Conservation (phyloP, 1,140 invertebrate genomes). For the Steinernema khuongi region DNA sequence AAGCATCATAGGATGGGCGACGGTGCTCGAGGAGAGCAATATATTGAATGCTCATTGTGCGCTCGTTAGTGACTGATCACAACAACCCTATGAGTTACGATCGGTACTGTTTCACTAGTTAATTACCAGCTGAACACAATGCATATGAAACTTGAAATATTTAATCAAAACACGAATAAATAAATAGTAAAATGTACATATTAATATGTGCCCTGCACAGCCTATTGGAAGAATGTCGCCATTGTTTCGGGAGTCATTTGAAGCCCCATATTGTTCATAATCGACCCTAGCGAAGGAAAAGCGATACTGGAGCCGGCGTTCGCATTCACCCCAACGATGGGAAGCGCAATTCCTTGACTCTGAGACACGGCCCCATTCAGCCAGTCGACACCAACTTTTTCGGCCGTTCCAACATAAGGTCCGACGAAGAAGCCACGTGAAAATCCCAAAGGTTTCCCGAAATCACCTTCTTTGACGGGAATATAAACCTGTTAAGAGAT, state of each 20-base stretch:
- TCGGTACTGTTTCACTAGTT: background rate
- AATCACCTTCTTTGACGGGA: slow-evolving; percentile 41
- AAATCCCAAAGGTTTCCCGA: slow-evolving; percentile 38
- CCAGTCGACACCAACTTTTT: slow-evolving; percentile 44
- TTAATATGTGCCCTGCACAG: background rate
- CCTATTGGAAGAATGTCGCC: background rate
- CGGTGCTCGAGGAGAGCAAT: background rate
- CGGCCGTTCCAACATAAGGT: slow-evolving; percentile 39
- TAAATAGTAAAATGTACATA: background rate
- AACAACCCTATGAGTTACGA: background rate
- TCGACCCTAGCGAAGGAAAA: slow-evolving; percentile 35
- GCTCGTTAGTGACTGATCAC: background rate
- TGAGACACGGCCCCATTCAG: slow-evolving; percentile 38
- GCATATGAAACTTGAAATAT: background rate
- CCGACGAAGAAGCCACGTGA: slow-evolving; percentile 44
- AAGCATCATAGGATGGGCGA: background rate
- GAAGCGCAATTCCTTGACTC: slow-evolving; percentile 37
- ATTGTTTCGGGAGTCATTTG: background rate
- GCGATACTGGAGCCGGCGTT: slow-evolving; percentile 36
- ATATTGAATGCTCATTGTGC: background rate
- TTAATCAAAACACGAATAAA: background rate
- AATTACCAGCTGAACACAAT: background rate
- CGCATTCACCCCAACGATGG: slow-evolving; percentile 38
- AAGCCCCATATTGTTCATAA: slow-evolving; percentile 38
- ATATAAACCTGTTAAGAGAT: slow-evolving; percentile 28